phyloP scores from a whole-genome alignment of 2,113 vertebrate species.

The Clupea harengus region DNA sequence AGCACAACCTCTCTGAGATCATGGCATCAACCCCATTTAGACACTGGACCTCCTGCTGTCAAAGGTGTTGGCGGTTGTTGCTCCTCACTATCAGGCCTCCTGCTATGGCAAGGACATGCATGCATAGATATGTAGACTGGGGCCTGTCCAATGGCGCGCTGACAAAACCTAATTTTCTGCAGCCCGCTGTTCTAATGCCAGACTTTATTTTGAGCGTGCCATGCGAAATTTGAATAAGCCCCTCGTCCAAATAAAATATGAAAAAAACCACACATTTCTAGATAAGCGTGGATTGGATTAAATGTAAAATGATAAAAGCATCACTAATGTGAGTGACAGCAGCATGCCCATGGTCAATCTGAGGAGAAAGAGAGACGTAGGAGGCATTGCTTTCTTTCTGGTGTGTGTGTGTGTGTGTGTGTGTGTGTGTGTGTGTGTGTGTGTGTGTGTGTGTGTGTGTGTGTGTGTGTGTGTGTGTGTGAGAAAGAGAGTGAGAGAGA shows the following conservation, averaged over 20 bases:
- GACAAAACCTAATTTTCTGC: constrained; percentile 2
- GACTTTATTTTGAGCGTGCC: constrained; percentile 43
- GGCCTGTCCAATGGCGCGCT: background rate
- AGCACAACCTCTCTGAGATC: background rate
- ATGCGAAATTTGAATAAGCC: constrained; percentile 49
- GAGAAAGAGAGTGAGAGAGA: background rate
- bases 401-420: background rate
- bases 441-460: constrained; percentile 2
- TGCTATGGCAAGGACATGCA: background rate
- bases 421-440: background rate
- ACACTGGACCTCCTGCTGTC: background rate
- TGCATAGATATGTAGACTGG: background rate
- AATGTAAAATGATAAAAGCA: constrained; percentile 39
- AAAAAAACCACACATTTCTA: constrained; percentile 31
- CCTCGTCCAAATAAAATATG: constrained; percentile 24
- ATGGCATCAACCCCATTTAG: background rate
- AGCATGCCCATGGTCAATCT: background rate
- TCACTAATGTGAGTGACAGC: constrained; percentile 37
- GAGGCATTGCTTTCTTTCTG: background rate
- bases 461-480: background rate
- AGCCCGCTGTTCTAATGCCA: constrained; percentile 15
- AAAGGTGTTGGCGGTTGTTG: background rate
- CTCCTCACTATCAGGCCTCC: background rate
- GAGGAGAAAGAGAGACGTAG: background rate
- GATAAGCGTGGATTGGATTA: constrained; percentile 46